Percentiles rank a stretch among this genome's conserved stretches.
Conservation (phyloP, 2,888 invertebrate species). For the Torymus tubicola region DNA sequence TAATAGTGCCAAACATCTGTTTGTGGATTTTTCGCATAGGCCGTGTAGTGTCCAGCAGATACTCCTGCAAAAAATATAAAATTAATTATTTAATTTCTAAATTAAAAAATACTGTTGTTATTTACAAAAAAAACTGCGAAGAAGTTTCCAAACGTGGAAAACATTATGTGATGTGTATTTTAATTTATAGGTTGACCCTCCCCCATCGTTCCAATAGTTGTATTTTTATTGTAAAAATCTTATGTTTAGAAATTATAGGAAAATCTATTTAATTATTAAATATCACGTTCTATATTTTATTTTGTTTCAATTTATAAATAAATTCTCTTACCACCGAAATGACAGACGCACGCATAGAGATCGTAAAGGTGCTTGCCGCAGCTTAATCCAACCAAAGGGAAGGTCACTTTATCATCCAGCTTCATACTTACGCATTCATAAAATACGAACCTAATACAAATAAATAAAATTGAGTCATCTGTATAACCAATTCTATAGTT, state of each 20-base stretch:
- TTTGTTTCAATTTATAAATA: neutral
- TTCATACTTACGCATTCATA: constrained; percentile 81
- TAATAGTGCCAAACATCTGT: constrained; percentile 80
- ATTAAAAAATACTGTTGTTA: neutral
- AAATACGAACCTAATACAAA: constrained; percentile 79
- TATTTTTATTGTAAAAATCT: no score
- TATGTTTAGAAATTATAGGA: neutral
- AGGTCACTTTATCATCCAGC: constrained; percentile 80
- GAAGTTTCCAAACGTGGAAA: no score
- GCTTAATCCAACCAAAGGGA: constrained; percentile 79
- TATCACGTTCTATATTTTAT: neutral
- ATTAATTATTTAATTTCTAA: neutral
- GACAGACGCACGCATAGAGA: constrained; percentile 81
- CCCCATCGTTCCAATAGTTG: no score
- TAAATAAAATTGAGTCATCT: neutral
- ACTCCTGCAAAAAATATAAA: constrained; percentile 75
- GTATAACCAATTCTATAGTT: neutral
- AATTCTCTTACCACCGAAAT: constrained; percentile 79
- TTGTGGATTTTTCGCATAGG: constrained; percentile 80
- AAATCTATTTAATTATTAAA: constrained; percentile 5
- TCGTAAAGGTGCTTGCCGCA: constrained; percentile 79
- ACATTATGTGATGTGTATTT: no score
- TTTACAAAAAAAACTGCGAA: neutral
- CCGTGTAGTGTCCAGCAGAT: constrained; percentile 81
- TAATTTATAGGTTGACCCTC: no score